These are phyloP conservation scores for Drosophila busckii DNA, from an alignment of 1,140 invertebrate genomes.

Conservation along the genomic window DNA sequence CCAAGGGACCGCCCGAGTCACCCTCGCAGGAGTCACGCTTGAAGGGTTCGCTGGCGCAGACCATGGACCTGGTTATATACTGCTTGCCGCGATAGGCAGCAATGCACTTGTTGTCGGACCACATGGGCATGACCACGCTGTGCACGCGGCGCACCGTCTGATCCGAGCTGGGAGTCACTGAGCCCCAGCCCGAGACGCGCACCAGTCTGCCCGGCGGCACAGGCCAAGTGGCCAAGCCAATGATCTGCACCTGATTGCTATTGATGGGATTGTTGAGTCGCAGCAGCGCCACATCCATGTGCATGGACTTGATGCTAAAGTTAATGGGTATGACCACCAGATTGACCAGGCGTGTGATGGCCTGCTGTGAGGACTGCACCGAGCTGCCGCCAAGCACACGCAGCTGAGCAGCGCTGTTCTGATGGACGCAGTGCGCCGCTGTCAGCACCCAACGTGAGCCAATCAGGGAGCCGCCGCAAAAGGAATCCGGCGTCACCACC, in stretches of 20 bases:
- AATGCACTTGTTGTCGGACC: constrained; percentile 37
- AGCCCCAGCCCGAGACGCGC: constrained; percentile 52
- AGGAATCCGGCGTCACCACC: constrained; percentile 23
- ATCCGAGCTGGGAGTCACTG: constrained; percentile 1
- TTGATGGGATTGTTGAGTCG: constrained; percentile 25
- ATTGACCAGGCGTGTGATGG: constrained; percentile 20
- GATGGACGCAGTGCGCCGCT: constrained; percentile 52
- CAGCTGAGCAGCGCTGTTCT: constrained; percentile 4
- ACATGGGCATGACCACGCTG: constrained; percentile 42
- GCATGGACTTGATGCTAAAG: constrained; percentile 37
- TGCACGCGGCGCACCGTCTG: constrained; percentile 34
- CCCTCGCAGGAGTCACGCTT: constrained; percentile 54
- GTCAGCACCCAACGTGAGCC: constrained; percentile 47
- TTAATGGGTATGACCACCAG: constrained; percentile 19
- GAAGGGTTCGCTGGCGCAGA: constrained; percentile 32
- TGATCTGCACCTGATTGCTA: constrained; percentile 41
- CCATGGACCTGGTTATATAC: constrained; percentile 41
- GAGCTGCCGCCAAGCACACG: constrained; percentile 50
- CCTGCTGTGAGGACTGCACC: constrained; percentile 30
- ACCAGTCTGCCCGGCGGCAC: constrained; percentile 29
- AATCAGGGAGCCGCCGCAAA: constrained; percentile 54
- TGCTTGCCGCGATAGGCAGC: constrained; percentile 26
- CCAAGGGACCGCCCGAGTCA: constrained; percentile 54
- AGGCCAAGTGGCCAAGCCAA: constrained; percentile 22
- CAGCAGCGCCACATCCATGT: constrained; percentile 54